phyloP scores from a whole-genome alignment of 2,113 vertebrate species.

The Cephalopterus ornatus region DNA sequence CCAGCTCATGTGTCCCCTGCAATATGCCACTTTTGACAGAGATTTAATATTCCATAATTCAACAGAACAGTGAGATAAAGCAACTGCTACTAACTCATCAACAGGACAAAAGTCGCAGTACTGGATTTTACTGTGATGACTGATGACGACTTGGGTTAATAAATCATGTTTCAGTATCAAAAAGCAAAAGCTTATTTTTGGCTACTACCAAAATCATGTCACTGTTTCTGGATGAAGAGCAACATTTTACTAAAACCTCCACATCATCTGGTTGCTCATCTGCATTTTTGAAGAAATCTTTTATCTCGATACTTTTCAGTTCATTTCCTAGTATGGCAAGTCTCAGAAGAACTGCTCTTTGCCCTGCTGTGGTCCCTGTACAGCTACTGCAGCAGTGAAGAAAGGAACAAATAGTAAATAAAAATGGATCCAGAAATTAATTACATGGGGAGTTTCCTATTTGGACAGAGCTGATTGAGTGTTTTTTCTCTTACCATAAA shows the following conservation, averaged over 20 bases:
- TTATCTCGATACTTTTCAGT: slow-evolving; percentile 82
- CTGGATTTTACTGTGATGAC: slow-evolving; percentile 84
- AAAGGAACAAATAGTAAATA: background rate
- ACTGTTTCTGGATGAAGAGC: slow-evolving; percentile 86
- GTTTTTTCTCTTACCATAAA: background rate
- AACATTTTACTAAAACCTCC: slow-evolving; percentile 84
- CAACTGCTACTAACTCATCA: slow-evolving; percentile 85
- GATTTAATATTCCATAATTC: slow-evolving; percentile 92
- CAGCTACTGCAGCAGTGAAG: background rate
- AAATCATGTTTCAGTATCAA: slow-evolving; percentile 77
- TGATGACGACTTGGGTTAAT: slow-evolving; percentile 79
- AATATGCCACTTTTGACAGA: slow-evolving; percentile 88
- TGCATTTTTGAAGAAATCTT: slow-evolving; percentile 70
- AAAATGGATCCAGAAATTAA: background rate
- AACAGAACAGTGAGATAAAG: slow-evolving; percentile 89
- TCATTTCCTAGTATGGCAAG: slow-evolving; percentile 69
- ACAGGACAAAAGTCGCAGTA: slow-evolving; percentile 87
- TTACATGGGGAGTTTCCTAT: background rate
- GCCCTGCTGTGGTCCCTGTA: background rate
- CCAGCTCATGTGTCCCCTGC: slow-evolving; percentile 94
- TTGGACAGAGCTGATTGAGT: background rate
- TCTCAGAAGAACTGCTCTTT: background rate
- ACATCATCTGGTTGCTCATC: slow-evolving; percentile 76
- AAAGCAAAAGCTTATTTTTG: slow-evolving; percentile 84
- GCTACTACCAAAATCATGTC: slow-evolving; percentile 81